Percentiles rank a stretch among this genome's conserved stretches.
These are phyloP conservation scores for Drosophila nigrodunni DNA, from an alignment of 1,140 invertebrate species.

Conservation along the genomic window DNA sequence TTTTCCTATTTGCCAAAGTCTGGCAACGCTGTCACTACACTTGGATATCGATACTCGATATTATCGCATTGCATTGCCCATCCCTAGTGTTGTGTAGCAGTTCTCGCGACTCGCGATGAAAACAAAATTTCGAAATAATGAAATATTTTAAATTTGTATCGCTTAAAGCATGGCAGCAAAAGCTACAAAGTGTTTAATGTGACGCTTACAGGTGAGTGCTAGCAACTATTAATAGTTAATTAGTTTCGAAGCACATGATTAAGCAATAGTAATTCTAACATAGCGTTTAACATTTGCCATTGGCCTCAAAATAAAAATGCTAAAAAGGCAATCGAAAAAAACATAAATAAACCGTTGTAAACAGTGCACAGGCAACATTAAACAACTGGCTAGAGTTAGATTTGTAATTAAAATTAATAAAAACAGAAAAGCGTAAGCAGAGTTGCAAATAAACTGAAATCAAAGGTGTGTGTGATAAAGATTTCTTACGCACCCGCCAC, in stretches of 20 bases:
- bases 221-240: slow-evolving; percentile 1
- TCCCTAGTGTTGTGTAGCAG: slow-evolving; percentile 11
- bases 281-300: slow-evolving; percentile 37
- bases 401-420: neutral
- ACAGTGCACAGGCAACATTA: neutral
- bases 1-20: neutral
- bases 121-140: slow-evolving; percentile 36
- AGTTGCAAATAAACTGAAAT: slow-evolving; percentile 22
- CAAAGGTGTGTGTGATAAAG: slow-evolving; percentile 22
- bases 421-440: neutral
- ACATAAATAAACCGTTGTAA: slow-evolving; percentile 37
- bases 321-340: slow-evolving; percentile 16
- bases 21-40: slow-evolving; percentile 16
- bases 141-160: slow-evolving; percentile 15
- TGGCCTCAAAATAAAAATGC: slow-evolving; percentile 24
- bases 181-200: slow-evolving; percentile 6
- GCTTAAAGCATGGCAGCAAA: slow-evolving; percentile 4
- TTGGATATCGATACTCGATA: too few species aligned
- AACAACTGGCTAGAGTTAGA: neutral
- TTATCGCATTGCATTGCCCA: neutral
- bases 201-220: slow-evolving; percentile 21
- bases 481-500: slow-evolving; percentile 45
- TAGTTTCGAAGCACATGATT: neutral
- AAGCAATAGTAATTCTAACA: slow-evolving; percentile 28
- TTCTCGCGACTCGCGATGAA: slow-evolving; percentile 37